Percentiles rank a stretch among this genome's conserved stretches.
Conservation (phyloP, 2,797 vertebrate species). For the Calcarius lapponicus region DNA sequence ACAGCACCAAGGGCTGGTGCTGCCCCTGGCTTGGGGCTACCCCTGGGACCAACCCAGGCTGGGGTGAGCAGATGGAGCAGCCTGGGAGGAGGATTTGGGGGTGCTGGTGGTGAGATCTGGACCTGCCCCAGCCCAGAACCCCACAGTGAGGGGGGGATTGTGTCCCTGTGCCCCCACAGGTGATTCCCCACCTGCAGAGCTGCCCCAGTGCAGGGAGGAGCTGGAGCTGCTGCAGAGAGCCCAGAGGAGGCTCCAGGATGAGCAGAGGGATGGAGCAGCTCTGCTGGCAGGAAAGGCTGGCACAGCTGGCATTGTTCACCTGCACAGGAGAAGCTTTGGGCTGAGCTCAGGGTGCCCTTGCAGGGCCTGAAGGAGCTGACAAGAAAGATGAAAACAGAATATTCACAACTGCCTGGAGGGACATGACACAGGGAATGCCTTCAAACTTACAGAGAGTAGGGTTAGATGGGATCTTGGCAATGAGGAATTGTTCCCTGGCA, state of each 20-base stretch:
- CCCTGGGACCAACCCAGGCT: neutral
- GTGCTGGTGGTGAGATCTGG: neutral
- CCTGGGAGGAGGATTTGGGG: neutral
- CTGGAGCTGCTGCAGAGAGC: neutral
- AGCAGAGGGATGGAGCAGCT: neutral
- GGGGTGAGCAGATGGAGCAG: neutral
- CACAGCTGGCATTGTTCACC: neutral
- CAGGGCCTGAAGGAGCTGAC: no score
- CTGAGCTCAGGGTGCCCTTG: no score
- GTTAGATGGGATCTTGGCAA: rapidly evolving
- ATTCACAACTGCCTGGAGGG: no score
- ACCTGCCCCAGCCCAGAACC: neutral
- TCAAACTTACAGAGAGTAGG: no score
- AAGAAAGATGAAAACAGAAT: no score
- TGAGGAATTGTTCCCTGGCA: rapidly evolving
- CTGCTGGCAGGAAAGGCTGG: neutral
- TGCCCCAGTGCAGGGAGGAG: neutral
- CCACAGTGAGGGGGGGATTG: neutral
- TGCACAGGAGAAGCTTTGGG: no score
- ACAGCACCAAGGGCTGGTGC: neutral
- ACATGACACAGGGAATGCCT: no score
- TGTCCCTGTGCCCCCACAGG: neutral
- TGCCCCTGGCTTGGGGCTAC: neutral
- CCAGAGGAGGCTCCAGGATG: neutral
- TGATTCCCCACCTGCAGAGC: neutral